Percentiles rank a stretch among this genome's conserved stretches.
phyloP scores from a whole-genome alignment of 2,113 vertebrate genomes.

The Shinisaurus crocodilurus region DNA sequence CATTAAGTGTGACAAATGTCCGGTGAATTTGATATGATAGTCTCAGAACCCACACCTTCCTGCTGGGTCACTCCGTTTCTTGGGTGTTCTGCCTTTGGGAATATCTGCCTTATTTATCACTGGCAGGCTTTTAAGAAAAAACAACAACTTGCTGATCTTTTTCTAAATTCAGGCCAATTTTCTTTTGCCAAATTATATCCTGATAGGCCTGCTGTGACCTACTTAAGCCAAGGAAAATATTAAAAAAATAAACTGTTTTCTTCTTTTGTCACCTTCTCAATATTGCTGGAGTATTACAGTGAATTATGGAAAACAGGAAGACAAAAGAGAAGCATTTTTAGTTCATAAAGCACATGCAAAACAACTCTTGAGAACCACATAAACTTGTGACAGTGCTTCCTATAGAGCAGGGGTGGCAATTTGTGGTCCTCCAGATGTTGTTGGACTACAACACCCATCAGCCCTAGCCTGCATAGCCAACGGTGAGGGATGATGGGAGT shows the following conservation, averaged over 20 bases:
- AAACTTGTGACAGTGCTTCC: accelerated
- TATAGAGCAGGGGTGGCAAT: background rate
- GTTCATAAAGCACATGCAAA: background rate
- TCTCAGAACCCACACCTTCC: background rate
- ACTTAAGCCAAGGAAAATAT: background rate
- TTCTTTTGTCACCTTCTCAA: background rate
- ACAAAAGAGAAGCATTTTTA: background rate
- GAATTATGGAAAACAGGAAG: background rate
- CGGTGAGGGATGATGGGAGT: too few relatives aligned
- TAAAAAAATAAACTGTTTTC: background rate
- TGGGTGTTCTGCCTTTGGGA: background rate
- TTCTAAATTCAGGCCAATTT: conserved; percentile 2
- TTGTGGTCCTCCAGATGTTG: too few relatives aligned
- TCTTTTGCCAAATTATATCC: background rate
- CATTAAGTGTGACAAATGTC: background rate
- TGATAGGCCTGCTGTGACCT: background rate
- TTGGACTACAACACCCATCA: too few relatives aligned
- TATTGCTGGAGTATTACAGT: background rate
- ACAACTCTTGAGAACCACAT: accelerated
- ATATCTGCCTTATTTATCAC: background rate
- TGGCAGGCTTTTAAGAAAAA: background rate
- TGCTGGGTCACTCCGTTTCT: background rate
- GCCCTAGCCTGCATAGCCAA: too few relatives aligned
- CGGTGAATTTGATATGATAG: background rate
- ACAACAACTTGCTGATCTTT: background rate